A percentile compares a stretch with the other conserved stretches of the same genome.
Evolutionary conservation across 2,113 vertebrate genomes (phyloP).

Genomic region (Typhlomys cinereus): DNA sequence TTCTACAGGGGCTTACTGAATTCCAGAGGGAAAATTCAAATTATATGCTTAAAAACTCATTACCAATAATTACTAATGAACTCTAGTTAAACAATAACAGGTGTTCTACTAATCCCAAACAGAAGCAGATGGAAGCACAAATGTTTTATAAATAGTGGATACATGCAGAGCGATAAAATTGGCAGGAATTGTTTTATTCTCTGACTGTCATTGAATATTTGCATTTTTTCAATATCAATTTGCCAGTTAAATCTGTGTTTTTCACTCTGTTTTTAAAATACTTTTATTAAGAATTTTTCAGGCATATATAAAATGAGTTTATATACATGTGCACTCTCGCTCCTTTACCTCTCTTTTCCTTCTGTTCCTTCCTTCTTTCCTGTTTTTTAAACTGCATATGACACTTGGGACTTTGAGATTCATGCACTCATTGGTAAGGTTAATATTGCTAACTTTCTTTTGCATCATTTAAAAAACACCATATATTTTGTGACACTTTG

Average conservation of each 20-base stretch:
- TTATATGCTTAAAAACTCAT: slow-evolving; percentile 68
- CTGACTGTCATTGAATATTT: slow-evolving; percentile 50
- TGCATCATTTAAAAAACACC: background rate
- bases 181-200: slow-evolving; percentile 46
- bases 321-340: too few relatives aligned
- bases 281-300: too few relatives aligned
- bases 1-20: slow-evolving; percentile 35
- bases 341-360: too few relatives aligned
- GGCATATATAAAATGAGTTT: too few relatives aligned
- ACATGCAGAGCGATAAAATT: slow-evolving; percentile 59
- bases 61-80: slow-evolving; percentile 73
- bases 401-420: background rate
- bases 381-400: background rate
- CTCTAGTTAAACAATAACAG: slow-evolving; percentile 74
- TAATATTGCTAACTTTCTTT: background rate
- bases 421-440: background rate
- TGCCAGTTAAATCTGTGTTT: slow-evolving; percentile 17
- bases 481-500: background rate
- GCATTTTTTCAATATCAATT: slow-evolving; percentile 39
- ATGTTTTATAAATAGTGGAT: slow-evolving; percentile 69
- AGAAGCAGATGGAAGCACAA: slow-evolving; percentile 73
- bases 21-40: slow-evolving; percentile 56
- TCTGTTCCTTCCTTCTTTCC: too few relatives aligned
- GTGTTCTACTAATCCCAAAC: slow-evolving; percentile 66
- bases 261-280: slow-evolving; percentile 29